These are phyloP conservation scores for Microplitis demolitor DNA, from an alignment of 1,140 invertebrate species.

Conservation along the genomic window DNA sequence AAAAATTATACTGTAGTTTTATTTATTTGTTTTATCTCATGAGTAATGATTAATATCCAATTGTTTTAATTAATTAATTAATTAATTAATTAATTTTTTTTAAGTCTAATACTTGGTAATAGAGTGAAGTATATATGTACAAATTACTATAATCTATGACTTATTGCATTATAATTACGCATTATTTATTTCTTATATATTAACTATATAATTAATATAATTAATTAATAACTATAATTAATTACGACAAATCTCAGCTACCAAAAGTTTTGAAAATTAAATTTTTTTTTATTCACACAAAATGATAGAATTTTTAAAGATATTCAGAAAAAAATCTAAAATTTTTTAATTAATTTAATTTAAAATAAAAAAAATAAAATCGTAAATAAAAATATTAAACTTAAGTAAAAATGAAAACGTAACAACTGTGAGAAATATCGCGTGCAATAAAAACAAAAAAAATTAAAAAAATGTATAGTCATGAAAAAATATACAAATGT, in stretches of 20 bases:
- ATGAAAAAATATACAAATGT: slow-evolving; percentile 31
- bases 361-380: not conserved
- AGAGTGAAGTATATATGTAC: slow-evolving; percentile 30
- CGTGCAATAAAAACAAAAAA: not conserved
- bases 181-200: not conserved
- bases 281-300: too few relatives aligned
- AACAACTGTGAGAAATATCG: slow-evolving; percentile 12
- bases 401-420: not conserved
- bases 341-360: not conserved
- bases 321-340: too few relatives aligned
- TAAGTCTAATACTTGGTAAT: slow-evolving; percentile 22
- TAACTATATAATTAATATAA: too few relatives aligned
- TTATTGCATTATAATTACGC: slow-evolving; percentile 18
- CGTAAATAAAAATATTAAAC: not conserved
- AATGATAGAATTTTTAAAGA: too few relatives aligned
- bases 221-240: not conserved
- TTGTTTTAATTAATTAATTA: not conserved
- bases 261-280: not conserved
- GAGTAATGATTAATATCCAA: not conserved
- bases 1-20: not conserved
- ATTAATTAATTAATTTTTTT: not conserved
- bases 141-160: slow-evolving; percentile 24
- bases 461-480: slow-evolving; percentile 3
- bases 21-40: not conserved
- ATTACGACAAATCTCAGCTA: slow-evolving; percentile 1